Evolutionary conservation across 2,797 vertebrate species (phyloP), one percentile per base, ranked within the genome.

Genomic region (Cottoperca gobio): DNA sequence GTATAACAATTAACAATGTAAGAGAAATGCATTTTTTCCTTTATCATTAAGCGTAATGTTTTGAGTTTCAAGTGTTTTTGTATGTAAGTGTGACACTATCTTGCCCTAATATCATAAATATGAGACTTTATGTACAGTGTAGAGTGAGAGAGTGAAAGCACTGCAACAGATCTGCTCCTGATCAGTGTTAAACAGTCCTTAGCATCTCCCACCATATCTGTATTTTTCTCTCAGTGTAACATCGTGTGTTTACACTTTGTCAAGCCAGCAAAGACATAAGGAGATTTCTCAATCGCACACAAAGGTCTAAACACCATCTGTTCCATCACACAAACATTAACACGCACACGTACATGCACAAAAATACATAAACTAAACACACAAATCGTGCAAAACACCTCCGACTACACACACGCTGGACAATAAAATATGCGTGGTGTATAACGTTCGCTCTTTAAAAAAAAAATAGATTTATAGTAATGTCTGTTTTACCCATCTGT

Each of bases 401-500:
- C 46, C 5, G 10, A 78, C 57, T 23, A 24, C 57, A 50, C 76
- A 64, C 66, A 63, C 26, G 50, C 26, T 66, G 89, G 86, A 87
- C 86, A 90, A 86, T 92, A 89, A 93, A 94, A 91, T 92, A 94
- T 91, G 93, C 91, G 91, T 73, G 70, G 79, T 8, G 58, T 68
- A 86, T 86, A 81, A 88, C 91, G 88, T 79, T 85, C 62, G 35
- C 43, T 82, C 81, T 84, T 83, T 86, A 76, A 72, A 14, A 86
- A 72, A 75, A n/a, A 88, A 86, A 83, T 57, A 76, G 87, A 93
- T 94, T 94, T 90, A 94, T 82, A 84, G 87, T 86, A 83, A 88
- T 80, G 90, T 93, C 89, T 94, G 93, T 83, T 93, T 92, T 82
- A 87, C 81, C 93, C 94, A 95, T 95, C 94, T 94, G 94, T 90